These are phyloP conservation scores for Mormyrops boulengeri DNA, from an alignment of 2,797 vertebrate genomes.

Conservation along the genomic window DNA sequence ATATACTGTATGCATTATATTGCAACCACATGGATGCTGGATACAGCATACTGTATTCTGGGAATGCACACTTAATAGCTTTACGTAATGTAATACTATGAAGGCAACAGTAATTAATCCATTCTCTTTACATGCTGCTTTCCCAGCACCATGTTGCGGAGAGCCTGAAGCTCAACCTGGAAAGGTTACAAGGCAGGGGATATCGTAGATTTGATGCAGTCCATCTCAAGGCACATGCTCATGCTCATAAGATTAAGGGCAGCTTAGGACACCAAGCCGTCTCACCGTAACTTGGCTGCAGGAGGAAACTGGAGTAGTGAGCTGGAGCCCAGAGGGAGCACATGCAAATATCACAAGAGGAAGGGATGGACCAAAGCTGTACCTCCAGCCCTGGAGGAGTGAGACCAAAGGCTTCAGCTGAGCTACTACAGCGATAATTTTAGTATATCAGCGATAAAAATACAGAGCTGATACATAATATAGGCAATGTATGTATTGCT, in stretches of 20 bases:
- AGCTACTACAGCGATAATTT: background rate
- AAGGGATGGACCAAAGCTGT: background rate
- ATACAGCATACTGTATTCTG: background rate
- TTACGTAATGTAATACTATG: background rate
- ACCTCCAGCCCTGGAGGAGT: background rate
- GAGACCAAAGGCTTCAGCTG: background rate
- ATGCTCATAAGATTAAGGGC: background rate
- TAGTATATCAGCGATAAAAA: background rate
- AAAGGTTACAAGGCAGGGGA: background rate
- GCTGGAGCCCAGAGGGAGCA: background rate
- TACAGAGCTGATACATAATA: background rate
- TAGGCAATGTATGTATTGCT: background rate
- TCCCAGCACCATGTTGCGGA: background rate
- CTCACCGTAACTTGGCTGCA: background rate
- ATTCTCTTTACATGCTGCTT: background rate
- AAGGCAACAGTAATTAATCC: background rate
- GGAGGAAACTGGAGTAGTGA: background rate
- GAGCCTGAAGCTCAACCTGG: background rate
- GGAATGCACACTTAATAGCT: background rate
- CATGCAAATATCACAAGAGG: background rate
- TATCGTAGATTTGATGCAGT: background rate
- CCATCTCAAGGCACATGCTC: background rate
- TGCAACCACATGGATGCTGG: background rate
- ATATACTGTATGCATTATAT: background rate
- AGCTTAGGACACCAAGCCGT: background rate